Evolutionary conservation across 1,140 invertebrate genomes (phyloP), one percentile per base, ranked within the genome.

Genomic region (Eumeta japonica): DNA sequence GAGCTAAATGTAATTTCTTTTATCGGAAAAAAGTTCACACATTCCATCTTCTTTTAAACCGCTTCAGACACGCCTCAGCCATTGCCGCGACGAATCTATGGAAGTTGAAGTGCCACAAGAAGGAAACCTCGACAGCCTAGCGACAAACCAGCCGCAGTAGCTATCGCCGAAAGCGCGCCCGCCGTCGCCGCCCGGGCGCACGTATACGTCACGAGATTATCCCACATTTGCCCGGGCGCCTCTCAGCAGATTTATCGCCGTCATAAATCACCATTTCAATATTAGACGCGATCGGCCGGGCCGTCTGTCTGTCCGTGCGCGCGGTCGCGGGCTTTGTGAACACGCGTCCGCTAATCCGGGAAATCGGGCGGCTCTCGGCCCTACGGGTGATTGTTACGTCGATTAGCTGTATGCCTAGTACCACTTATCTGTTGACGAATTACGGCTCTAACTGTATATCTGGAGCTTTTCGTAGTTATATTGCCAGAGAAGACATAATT

Each of bases 211-310:
- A 63, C 58, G 41, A 58, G 62, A 66, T 66, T 63, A 63, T 63
- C 62, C 58, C 36, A 55, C 56, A 57, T 52, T 57, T 57, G 62
- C 61, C 53, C 48, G 52, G 24, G 29, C 48, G 59, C 55, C 59
- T 58, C 46, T 57, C 46, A 48, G 50, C 55, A 54, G 55, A 62
- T 62, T 62, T 62, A 62, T 60, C 43, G 52, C 55, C 55, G 39
- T 33, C 39, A 58, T 62, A 62, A 56, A 62, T 62, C 60, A 66
- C 62, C 48, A 61, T 62, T 63, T 66, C 62, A 66, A 66, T 66
- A 66, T 62, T 65, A 65, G 54, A 57, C 52, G 53, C 45, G 20
- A n/a, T 7, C 5, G 20, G n/a, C 20, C 20, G 20, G 5, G 20
- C 20, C n/a, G 20, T 24, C 20, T 24, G 20, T 24, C 20, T 24